Conservation (phyloP, 1,140 invertebrate genomes). For the Chlorops oryzae region DNA sequence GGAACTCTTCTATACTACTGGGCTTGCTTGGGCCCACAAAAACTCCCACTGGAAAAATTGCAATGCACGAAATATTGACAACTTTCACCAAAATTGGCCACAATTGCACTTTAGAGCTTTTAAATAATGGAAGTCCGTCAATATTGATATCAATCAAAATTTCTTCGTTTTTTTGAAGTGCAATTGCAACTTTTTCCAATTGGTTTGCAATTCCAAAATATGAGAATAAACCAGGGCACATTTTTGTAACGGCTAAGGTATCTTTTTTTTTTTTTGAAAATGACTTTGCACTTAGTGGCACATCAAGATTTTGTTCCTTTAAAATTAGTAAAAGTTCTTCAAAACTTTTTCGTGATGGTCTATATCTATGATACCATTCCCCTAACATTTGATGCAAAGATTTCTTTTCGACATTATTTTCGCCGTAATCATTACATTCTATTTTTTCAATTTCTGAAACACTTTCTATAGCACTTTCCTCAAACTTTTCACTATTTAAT, state of each 20-base stretch:
- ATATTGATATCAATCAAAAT: constrained; percentile 1
- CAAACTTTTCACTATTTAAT: too few species aligned
- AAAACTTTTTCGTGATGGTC: constrained; percentile 2
- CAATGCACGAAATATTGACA: neutral
- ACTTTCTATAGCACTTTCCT: too few species aligned
- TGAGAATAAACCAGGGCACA: neutral
- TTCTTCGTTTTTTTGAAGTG: too few species aligned
- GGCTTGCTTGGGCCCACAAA: too few species aligned
- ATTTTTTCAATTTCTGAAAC: too few species aligned
- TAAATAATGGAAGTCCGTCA: constrained; percentile 1
- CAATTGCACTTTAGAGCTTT: too few species aligned
- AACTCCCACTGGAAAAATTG: neutral
- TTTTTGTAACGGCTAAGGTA: neutral
- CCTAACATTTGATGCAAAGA: neutral
- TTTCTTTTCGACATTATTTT: too few species aligned
- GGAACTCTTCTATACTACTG: too few species aligned
- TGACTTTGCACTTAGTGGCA: neutral
- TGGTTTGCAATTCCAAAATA: constrained; percentile 1
- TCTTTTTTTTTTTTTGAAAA: too few species aligned
- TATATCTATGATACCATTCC: constrained; percentile 2
- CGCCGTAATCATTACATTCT: too few species aligned
- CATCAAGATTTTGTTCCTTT: neutral
- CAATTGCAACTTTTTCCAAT: constrained; percentile 1
- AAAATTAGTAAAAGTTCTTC: constrained; percentile 1
- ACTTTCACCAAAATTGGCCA: too few species aligned